These are phyloP conservation scores for Paedocypris micromegethes DNA, from an alignment of 2,797 vertebrate genomes.

Conservation along the genomic window DNA sequence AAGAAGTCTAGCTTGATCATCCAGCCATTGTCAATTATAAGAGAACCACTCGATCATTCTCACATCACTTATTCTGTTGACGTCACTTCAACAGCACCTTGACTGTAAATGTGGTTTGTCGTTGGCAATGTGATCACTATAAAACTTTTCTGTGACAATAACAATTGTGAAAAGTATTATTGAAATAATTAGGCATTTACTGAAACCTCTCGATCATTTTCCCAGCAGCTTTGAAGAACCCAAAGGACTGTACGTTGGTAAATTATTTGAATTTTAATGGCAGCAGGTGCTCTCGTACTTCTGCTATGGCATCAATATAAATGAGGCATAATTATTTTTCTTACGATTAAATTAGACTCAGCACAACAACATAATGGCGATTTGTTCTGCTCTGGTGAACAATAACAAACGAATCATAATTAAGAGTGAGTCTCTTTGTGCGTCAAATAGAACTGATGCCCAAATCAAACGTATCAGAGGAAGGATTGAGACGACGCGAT, in stretches of 20 bases:
- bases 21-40: too few species aligned
- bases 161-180: too few species aligned
- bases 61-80: too few species aligned
- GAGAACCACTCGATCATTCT: too few species aligned
- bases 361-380: constrained; percentile 95
- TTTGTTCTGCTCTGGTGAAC: constrained; percentile 91
- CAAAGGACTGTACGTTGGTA: constrained; percentile 40
- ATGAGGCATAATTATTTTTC: constrained; percentile 94
- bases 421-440: constrained; percentile 78
- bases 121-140: too few species aligned
- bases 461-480: constrained; percentile 76
- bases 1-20: too few species aligned
- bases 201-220: too few species aligned
- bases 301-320: constrained; percentile 91
- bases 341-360: constrained; percentile 95
- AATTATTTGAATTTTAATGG: constrained; percentile 54
- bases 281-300: constrained; percentile 86
- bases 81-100: too few species aligned
- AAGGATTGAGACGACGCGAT: constrained; percentile 35
- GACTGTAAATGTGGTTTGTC: too few species aligned
- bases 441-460: constrained; percentile 83
- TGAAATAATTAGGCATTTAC: too few species aligned
- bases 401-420: constrained; percentile 96
- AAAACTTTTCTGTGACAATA: too few species aligned
- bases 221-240: constrained; percentile 1